Evolutionary conservation across 2,113 vertebrate genomes (phyloP), one percentile per base, ranked within the genome.

Genomic region (Elachura formosa): DNA sequence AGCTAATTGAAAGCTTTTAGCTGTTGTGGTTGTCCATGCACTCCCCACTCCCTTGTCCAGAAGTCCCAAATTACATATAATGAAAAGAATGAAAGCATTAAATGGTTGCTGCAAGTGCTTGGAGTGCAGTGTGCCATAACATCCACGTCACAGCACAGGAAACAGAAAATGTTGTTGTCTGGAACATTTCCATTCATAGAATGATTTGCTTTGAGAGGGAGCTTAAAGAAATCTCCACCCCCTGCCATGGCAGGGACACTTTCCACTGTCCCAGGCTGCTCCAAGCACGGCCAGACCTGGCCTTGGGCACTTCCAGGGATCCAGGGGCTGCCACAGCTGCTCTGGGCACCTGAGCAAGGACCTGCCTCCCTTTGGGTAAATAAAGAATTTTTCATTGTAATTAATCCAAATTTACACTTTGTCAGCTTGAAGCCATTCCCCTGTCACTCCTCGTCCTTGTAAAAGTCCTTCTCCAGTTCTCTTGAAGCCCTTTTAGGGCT

Each of bases 1-100:
- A 43, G 48, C 63, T 95, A 95, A 95, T 93, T 95, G 83, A 81
- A 84, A 95, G 82, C 92, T 93, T 95, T 96, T 91, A 93, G 91
- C 74, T 74, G 9, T 69, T 71, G 41, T 82, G 64, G 64, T 77
- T 91, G 83, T 55, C 64, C 63, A 49, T 74, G 36, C 6, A 28
- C 38, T 93, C 52, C 64, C 45, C 63, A 34, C 41, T 69, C 38
- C 77, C 71, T 73, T 73, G 74, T 33, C 31, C 59, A 90, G 76
- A 48, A 89, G 61, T 87, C 84, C 68, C 61, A 95, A 94, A 96
- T 96, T 91, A 56, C 79, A 86, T 86, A 63, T 96, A 96, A 97
- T 94, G 90, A 89, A 83, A 93, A 80, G 75, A 95, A 93, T 87
- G 80, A 80, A 77, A 84, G 79, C 91, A 94, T 85, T 93, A 94